Evolutionary conservation across 2,888 invertebrate species (phyloP).

Genomic region (Drosophila kokeensis): DNA sequence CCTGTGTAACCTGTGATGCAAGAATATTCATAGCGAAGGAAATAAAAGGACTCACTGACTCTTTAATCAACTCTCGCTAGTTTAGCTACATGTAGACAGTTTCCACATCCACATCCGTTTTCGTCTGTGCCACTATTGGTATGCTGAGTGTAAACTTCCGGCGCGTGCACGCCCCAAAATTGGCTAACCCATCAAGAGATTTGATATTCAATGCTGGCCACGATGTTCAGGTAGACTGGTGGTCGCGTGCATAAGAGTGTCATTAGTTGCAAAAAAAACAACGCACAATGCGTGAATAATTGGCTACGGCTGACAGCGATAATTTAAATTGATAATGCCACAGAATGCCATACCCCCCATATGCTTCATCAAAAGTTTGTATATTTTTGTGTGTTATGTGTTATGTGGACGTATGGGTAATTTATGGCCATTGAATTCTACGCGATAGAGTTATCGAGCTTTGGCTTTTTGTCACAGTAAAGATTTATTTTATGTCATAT

Average conservation of each 20-base stretch:
- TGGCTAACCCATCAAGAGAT: slow-evolving; percentile 34
- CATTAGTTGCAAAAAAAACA: slow-evolving; percentile 51
- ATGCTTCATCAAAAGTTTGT: slow-evolving; percentile 44
- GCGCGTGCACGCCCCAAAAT: slow-evolving; percentile 51
- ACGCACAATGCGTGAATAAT: slow-evolving; percentile 76
- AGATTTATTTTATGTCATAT: slow-evolving; percentile 57
- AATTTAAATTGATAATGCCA: slow-evolving; percentile 71
- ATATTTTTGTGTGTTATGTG: slow-evolving; percentile 10
- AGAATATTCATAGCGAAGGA: not conserved
- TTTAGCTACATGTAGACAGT: slow-evolving; percentile 9
- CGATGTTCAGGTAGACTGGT: slow-evolving; percentile 18
- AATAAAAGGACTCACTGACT: slow-evolving; percentile 2
- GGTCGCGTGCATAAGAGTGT: slow-evolving; percentile 37
- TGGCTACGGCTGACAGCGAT: slow-evolving; percentile 61
- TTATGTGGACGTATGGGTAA: slow-evolving; percentile 41
- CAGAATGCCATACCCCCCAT: slow-evolving; percentile 32
- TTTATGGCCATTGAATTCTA: slow-evolving; percentile 68
- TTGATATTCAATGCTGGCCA: slow-evolving; percentile 19
- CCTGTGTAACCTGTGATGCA: not conserved
- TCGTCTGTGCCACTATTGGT: slow-evolving; percentile 21
- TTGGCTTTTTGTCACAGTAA: slow-evolving; percentile 49
- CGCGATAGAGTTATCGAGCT: slow-evolving; percentile 55
- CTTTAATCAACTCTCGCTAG: slow-evolving; percentile 19
- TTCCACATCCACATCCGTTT: slow-evolving; percentile 25
- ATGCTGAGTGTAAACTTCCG: slow-evolving; percentile 61